Evolutionary conservation across 2,888 invertebrate genomes (phyloP).

Genomic region (Dryomyza anilis): DNA sequence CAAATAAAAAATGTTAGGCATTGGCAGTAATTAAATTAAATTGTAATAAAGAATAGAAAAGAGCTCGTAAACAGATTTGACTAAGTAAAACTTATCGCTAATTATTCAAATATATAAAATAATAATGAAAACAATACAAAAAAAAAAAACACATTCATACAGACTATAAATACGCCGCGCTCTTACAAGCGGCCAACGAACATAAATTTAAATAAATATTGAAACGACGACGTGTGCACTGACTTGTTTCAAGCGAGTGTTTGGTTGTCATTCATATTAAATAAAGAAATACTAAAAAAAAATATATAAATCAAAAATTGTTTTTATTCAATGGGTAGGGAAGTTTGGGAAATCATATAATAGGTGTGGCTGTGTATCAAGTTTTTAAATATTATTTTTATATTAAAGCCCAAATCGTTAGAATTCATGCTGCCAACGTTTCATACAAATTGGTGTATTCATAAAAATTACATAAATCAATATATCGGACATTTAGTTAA

Average conservation of each 20-base stretch:
- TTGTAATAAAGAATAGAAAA: conserved; percentile 4
- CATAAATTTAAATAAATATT: conserved; percentile 15
- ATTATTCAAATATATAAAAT: neutral
- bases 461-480: too few relatives aligned
- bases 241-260: conserved; percentile 27
- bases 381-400: too few relatives aligned
- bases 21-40: too few relatives aligned
- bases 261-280: conserved; percentile 32
- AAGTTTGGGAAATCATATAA: neutral
- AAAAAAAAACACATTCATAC: conserved; percentile 6
- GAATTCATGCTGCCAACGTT: too few relatives aligned
- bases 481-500: too few relatives aligned
- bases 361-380: too few relatives aligned
- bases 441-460: too few relatives aligned
- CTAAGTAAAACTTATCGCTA: neutral
- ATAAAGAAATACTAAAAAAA: conserved; percentile 33
- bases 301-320: neutral
- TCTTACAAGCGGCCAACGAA: conserved; percentile 21
- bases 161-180: neutral
- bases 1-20: conserved; percentile 2
- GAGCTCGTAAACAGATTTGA: conserved; percentile 6
- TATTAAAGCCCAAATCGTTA: too few relatives aligned
- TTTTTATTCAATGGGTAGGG: neutral
- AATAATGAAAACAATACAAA: conserved; percentile 13
- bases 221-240: conserved; percentile 26